Conservation (phyloP, 64 coral and sea anemone species). For the Porites australiensis region DNA sequence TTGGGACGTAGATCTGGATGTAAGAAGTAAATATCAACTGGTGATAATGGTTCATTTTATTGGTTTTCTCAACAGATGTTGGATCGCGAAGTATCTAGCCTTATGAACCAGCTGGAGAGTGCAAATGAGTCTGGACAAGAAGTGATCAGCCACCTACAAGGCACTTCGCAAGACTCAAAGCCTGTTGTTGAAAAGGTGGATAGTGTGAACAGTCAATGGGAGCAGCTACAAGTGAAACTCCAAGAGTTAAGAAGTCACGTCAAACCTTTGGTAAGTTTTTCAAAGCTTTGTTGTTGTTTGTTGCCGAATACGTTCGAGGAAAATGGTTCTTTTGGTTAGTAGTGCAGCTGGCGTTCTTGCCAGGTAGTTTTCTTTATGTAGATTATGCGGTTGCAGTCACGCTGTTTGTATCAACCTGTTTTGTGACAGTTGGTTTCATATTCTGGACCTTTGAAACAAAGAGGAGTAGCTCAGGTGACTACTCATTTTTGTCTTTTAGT, state of each 20-base stretch:
- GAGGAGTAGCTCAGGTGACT: slow-evolving; percentile 1
- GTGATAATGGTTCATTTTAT: background rate
- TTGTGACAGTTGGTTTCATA: background rate
- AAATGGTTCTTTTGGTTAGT: background rate
- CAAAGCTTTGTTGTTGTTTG: background rate
- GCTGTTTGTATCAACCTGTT: slow-evolving; percentile 11
- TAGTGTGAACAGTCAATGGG: slow-evolving; percentile 55
- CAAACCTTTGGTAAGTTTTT: background rate
- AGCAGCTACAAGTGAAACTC: slow-evolving; percentile 66
- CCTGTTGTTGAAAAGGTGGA: slow-evolving; percentile 44
- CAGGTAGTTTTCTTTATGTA: no score
- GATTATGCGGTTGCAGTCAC: slow-evolving; percentile 5
- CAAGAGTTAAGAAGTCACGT: slow-evolving; percentile 43
- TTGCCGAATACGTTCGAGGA: background rate
- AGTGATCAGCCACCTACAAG: slow-evolving; percentile 58
- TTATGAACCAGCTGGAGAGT: slow-evolving; percentile 41
- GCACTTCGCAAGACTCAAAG: slow-evolving; percentile 62
- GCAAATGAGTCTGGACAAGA: slow-evolving; percentile 61
- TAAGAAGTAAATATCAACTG: no score
- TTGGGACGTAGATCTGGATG: no score
- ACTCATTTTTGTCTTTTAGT: background rate
- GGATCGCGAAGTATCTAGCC: slow-evolving; percentile 48
- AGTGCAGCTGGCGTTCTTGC: background rate
- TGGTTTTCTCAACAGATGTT: slow-evolving; percentile 19
- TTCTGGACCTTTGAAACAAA: background rate